Conservation (phyloP, 2,888 invertebrate genomes). For the Rapana venosa region DNA sequence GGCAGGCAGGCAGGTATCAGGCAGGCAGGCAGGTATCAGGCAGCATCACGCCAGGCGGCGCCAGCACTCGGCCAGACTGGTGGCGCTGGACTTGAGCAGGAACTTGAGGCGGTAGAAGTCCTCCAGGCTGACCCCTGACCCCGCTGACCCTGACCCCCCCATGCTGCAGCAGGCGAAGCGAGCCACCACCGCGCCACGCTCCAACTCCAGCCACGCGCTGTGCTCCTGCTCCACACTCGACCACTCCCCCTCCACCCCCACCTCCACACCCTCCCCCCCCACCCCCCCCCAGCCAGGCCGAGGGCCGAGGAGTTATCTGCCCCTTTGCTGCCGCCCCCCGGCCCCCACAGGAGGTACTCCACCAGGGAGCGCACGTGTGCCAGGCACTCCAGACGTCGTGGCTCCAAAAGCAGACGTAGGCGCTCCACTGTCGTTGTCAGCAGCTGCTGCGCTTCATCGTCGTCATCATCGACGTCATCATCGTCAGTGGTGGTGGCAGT, state of each 20-base stretch:
- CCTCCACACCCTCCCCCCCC: conserved; percentile 43
- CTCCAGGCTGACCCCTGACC: conserved; percentile 57
- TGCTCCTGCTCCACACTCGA: conserved; percentile 65
- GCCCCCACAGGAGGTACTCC: conserved; percentile 72
- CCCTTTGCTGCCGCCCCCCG: conserved; percentile 45
- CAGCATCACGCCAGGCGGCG: conserved; percentile 50
- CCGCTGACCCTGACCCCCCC: conserved; percentile 51
- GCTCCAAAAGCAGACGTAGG: conserved; percentile 61
- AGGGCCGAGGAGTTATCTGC: neutral
- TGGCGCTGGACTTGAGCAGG: conserved; percentile 69
- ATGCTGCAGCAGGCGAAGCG: conserved; percentile 61
- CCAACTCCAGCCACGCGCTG: conserved; percentile 69
- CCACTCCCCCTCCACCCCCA: conserved; percentile 54
- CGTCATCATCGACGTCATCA: conserved; percentile 52
- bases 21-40: no score
- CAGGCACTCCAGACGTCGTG: conserved; percentile 64
- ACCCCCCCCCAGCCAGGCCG: neutral
- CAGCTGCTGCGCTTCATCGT: conserved; percentile 45
- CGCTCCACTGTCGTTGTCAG: conserved; percentile 53
- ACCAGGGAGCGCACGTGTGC: conserved; percentile 67
- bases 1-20: no score
- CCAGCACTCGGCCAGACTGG: conserved; percentile 67
- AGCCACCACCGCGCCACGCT: conserved; percentile 62
- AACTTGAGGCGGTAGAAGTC: conserved; percentile 73
- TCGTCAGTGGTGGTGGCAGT: conserved; percentile 45